A percentile compares a stretch with the other conserved stretches of the same genome.
Evolutionary conservation across 2,888 invertebrate genomes (phyloP).

Genomic region (Xylophagus ater): DNA sequence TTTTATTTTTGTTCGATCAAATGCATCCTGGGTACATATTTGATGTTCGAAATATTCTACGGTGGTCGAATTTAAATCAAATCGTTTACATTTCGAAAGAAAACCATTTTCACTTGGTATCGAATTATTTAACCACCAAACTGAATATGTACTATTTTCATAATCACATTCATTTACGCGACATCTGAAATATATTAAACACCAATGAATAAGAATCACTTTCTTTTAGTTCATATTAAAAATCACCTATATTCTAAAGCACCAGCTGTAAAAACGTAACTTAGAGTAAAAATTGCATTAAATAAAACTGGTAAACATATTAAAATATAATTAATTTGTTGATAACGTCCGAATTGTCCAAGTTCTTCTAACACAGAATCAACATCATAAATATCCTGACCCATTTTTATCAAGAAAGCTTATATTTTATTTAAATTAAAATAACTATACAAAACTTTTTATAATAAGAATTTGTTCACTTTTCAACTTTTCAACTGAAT

Average conservation of each 20-base stretch:
- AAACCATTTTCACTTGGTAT: constrained; percentile 37
- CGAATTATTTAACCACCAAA: constrained; percentile 42
- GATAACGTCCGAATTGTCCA: constrained; percentile 57
- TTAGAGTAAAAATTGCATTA: constrained; percentile 52
- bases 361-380: constrained; percentile 45
- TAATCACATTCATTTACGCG: constrained; percentile 37
- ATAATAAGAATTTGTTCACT: no score
- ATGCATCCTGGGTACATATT: constrained; percentile 38
- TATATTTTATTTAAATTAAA: no score
- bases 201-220: neutral
- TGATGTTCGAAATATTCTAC: constrained; percentile 11
- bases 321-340: constrained; percentile 46
- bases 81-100: constrained; percentile 40
- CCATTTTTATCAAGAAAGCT: no score
- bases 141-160: constrained; percentile 25
- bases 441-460: no score
- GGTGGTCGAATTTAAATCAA: constrained; percentile 23
- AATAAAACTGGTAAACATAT: constrained; percentile 53
- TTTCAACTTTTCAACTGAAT: no score
- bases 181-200: constrained; percentile 27
- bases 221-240: constrained; percentile 9
- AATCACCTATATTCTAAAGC: constrained; percentile 56
- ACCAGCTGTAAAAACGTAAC: constrained; percentile 60
- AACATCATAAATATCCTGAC: constrained; percentile 27
- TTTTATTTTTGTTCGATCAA: constrained; percentile 31